Evolutionary conservation across 2,797 vertebrate species (phyloP).

Genomic region (Cuniculus paca): DNA sequence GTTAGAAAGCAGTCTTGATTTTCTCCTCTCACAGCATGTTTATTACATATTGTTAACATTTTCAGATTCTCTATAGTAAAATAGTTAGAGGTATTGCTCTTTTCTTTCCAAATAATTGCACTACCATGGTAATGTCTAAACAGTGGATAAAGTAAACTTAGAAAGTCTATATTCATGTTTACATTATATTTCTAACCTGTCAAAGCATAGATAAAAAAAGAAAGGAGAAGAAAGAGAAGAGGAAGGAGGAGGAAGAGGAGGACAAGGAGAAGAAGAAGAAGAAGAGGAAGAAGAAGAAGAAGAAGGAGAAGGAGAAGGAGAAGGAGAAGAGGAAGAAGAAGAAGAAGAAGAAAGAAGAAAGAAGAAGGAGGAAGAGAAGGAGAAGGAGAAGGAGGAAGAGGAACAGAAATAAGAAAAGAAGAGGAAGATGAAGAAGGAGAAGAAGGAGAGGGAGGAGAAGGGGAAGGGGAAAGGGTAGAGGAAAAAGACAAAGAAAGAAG

Average conservation of each 20-base stretch:
- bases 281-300: fast-evolving
- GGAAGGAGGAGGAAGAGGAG: fast-evolving
- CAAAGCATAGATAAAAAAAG: background rate
- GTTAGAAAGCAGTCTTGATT: constrained; percentile 78
- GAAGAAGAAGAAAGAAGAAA: fast-evolving
- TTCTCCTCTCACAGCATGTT: constrained; percentile 65
- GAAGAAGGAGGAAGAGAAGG: fast-evolving
- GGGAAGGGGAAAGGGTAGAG: too few species aligned
- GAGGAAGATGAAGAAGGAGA: background rate
- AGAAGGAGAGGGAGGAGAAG: too few species aligned
- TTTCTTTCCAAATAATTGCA: constrained; percentile 49
- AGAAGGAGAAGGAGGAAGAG: fast-evolving
- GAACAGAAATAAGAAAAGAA: too few species aligned
- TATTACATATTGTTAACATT: constrained; percentile 75
- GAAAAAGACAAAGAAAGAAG: too few species aligned
- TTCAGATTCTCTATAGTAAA: constrained; percentile 77
- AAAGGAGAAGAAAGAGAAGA: too few species aligned
- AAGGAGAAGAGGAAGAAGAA: fast-evolving
- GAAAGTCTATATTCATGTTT: constrained; percentile 10
- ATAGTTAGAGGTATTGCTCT: constrained; percentile 52
- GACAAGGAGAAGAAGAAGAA: too few species aligned
- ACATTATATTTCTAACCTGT: background rate
- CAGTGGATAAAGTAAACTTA: background rate
- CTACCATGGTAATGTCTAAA: background rate
- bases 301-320: fast-evolving